These are phyloP conservation scores for Chaetura pelagica DNA, from an alignment of 2,113 vertebrate species.

Conservation along the genomic window DNA sequence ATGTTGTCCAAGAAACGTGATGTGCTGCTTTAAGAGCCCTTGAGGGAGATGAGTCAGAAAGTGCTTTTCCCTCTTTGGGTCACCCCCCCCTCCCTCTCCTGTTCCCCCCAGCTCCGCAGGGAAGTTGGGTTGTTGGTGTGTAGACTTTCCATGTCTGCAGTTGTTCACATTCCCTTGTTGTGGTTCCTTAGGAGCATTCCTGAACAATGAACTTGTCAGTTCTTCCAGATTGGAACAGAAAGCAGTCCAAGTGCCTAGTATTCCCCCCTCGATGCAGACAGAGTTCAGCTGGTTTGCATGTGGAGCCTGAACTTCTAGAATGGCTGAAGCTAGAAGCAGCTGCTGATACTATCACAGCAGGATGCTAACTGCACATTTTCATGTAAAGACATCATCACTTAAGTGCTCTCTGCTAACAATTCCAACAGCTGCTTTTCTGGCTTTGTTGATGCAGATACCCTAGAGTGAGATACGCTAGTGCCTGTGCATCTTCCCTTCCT, in stretches of 20 bases:
- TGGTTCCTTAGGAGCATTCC: constrained; percentile 7
- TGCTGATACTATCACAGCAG: neutral
- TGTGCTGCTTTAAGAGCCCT: neutral
- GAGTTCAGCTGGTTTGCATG: neutral
- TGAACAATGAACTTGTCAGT: neutral
- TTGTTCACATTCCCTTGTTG: neutral
- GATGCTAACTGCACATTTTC: constrained; percentile 2
- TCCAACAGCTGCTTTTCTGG: constrained; percentile 33
- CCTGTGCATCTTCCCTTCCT: constrained; percentile 1
- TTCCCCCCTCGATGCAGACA: neutral
- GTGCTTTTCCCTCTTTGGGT: neutral
- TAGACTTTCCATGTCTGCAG: neutral
- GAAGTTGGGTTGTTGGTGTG: neutral
- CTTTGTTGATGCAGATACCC: constrained; percentile 20
- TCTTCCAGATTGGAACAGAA: neutral
- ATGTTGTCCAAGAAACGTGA: neutral
- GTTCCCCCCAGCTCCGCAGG: neutral
- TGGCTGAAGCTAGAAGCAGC: neutral
- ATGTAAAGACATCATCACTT: neutral
- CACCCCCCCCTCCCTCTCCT: neutral
- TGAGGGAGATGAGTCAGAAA: neutral
- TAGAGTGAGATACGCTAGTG: neutral
- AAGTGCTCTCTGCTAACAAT: neutral
- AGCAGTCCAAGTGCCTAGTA: neutral
- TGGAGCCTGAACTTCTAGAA: neutral